A percentile compares a stretch with the other conserved stretches of the same genome.
Conservation (phyloP, 1,140 invertebrate species). For the Heliothis virescens region DNA sequence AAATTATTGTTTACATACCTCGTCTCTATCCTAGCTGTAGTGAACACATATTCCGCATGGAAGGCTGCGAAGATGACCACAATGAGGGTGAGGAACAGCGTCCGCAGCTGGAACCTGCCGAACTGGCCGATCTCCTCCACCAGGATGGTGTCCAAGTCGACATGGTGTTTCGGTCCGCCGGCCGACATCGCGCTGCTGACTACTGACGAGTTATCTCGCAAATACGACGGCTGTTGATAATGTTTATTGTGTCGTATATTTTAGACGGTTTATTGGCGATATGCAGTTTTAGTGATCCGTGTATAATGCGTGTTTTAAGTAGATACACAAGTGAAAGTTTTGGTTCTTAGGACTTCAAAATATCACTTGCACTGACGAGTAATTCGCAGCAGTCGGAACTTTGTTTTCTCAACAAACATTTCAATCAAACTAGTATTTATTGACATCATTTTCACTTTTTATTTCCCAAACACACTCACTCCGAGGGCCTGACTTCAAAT, state of each 20-base stretch:
- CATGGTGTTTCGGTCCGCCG: neutral
- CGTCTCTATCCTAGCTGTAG: conserved; percentile 86
- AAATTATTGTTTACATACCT: conserved; percentile 77
- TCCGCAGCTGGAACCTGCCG: conserved; percentile 87
- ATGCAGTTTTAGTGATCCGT: neutral
- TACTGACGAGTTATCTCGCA: neutral
- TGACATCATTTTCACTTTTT: no score
- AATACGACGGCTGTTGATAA: neutral
- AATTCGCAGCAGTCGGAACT: no score
- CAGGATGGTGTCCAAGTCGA: conserved; percentile 76
- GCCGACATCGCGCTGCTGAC: neutral
- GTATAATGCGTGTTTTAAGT: neutral
- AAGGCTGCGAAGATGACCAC: conserved; percentile 86
- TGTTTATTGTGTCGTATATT: conserved; percentile 5
- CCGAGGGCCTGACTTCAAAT: no score
- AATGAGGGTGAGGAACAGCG: conserved; percentile 84
- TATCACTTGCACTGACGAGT: no score
- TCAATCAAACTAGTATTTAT: no score
- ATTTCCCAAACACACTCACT: no score
- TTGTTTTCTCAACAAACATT: no score
- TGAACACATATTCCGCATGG: conserved; percentile 87
- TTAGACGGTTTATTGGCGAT: neutral
- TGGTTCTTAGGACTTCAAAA: no score
- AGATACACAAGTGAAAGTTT: no score
- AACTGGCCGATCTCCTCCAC: conserved; percentile 86